Percentiles rank a stretch among this genome's conserved stretches.
phyloP scores from a whole-genome alignment of 2,797 vertebrate species.

The Acanthornis magna region DNA sequence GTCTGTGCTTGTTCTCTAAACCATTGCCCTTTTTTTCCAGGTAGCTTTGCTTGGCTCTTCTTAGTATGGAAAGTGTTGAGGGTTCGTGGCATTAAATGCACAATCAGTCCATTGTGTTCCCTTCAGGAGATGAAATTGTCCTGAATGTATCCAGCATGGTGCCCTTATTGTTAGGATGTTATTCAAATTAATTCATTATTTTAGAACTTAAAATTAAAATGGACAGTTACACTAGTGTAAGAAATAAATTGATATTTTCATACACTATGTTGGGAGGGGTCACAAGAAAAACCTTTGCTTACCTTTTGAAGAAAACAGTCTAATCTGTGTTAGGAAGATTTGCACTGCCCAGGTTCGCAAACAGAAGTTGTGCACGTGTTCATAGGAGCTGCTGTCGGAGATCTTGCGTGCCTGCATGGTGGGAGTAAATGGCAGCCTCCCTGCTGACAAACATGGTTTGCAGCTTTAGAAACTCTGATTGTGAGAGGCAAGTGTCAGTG shows the following conservation, averaged over 20 bases:
- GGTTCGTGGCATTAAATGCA: background rate
- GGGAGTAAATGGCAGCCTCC: background rate
- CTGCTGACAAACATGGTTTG: background rate
- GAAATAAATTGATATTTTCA: background rate
- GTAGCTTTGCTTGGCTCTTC: background rate
- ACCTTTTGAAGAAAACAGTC: background rate
- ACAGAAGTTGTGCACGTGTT: background rate
- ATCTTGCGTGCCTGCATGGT: background rate
- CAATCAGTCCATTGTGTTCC: background rate
- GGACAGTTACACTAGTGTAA: background rate
- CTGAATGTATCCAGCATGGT: background rate
- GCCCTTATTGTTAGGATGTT: background rate
- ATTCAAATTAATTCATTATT: background rate
- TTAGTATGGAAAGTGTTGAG: background rate
- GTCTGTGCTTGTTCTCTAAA: background rate
- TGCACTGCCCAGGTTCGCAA: background rate
- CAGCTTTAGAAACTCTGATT: background rate
- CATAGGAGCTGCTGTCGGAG: background rate
- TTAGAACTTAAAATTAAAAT: background rate
- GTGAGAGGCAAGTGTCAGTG: background rate
- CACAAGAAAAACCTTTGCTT: background rate
- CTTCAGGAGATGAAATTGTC: background rate
- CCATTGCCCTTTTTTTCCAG: background rate
- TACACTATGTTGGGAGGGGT: rapidly evolving
- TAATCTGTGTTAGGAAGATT: background rate